Conservation (phyloP, 1,140 invertebrate genomes). For the Dendroctonus ponderosae region DNA sequence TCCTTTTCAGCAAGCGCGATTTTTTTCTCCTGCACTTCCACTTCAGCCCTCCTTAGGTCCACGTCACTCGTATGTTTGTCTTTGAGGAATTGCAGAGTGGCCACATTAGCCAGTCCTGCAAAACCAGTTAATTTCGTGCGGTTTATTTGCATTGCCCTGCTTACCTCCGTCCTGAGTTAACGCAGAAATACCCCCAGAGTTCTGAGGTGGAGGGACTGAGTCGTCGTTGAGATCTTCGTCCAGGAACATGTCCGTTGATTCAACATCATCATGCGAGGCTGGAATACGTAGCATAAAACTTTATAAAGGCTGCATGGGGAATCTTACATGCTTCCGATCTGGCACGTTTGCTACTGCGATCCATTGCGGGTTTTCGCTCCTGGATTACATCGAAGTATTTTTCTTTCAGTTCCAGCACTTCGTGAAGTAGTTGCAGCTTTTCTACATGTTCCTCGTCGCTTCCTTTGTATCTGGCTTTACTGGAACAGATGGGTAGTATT, state of each 20-base stretch:
- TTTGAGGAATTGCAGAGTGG: conserved; percentile 29
- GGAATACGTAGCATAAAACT: background rate
- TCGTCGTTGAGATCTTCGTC: conserved; percentile 29
- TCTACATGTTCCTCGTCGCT: conserved; percentile 30
- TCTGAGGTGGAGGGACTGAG: conserved; percentile 3
- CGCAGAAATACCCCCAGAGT: conserved; percentile 10
- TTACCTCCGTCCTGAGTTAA: conserved; percentile 16
- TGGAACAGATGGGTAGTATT: conserved; percentile 6
- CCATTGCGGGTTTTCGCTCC: conserved; percentile 18
- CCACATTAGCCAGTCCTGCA: conserved; percentile 1
- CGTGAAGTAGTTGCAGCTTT: conserved; percentile 30
- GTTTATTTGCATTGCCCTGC: background rate
- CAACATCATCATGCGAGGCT: conserved; percentile 26
- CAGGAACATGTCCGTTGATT: conserved; percentile 28
- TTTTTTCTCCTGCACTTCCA: conserved; percentile 27
- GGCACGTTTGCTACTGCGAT: conserved; percentile 3
- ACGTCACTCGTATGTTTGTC: conserved; percentile 26
- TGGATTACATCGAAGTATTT: conserved; percentile 33
- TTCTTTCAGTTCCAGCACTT: conserved; percentile 26
- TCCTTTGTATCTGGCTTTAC: conserved; percentile 29
- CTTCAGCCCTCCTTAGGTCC: conserved; percentile 14
- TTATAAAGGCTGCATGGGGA: background rate
- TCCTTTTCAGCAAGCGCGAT: conserved; percentile 32
- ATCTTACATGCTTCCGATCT: conserved; percentile 26
- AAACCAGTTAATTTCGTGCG: background rate